These are phyloP conservation scores for Argya squamiceps DNA, from an alignment of 2,797 vertebrate genomes.

Conservation along the genomic window DNA sequence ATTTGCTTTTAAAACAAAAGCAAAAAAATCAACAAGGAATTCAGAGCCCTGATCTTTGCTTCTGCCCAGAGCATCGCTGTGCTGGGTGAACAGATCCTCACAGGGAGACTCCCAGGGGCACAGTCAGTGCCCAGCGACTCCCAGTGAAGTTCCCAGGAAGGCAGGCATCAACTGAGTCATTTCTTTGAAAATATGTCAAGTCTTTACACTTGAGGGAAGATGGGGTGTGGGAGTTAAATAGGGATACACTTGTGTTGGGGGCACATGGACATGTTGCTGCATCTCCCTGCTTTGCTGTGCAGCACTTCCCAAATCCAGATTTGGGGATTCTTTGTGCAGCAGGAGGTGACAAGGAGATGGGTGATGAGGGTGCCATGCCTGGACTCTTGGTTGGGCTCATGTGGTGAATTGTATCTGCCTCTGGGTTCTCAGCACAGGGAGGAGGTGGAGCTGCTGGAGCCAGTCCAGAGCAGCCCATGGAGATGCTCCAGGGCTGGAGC, in stretches of 20 bases:
- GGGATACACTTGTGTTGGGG: accelerated
- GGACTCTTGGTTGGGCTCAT: neutral
- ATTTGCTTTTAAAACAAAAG: neutral
- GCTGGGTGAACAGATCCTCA: neutral
- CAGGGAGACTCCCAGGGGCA: neutral
- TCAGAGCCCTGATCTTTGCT: neutral
- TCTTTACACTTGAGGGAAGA: neutral
- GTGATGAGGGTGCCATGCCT: neutral
- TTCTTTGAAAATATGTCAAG: neutral
- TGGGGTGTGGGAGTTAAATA: neutral
- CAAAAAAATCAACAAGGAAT: neutral
- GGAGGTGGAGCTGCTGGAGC: accelerated
- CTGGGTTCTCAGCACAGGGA: neutral
- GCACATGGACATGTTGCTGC: accelerated
- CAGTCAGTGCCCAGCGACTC: neutral
- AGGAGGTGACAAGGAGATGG: neutral
- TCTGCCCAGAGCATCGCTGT: accelerated
- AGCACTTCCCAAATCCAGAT: neutral
- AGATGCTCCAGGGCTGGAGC: neutral
- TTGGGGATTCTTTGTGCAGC: neutral
- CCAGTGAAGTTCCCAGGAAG: neutral
- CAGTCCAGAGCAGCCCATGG: accelerated
- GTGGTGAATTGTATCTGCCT: neutral
- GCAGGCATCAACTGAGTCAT: accelerated
- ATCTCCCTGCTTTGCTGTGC: neutral